Percentiles rank a stretch among this genome's conserved stretches.
These are phyloP conservation scores for Drosophila helvetica DNA, from an alignment of 2,888 invertebrate genomes.

Conservation along the genomic window DNA sequence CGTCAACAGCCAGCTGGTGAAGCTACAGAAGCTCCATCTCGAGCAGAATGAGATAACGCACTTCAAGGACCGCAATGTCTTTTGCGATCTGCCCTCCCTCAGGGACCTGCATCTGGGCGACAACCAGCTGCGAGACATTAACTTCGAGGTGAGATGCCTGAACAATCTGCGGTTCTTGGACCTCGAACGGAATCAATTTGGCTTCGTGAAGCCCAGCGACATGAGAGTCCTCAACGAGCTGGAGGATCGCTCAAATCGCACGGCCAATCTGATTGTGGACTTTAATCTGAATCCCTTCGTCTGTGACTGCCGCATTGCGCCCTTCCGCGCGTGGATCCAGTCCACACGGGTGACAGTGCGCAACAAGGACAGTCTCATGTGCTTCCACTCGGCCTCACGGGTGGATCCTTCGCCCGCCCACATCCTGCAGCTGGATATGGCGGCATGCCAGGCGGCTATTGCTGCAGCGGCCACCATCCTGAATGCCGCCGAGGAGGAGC, in stretches of 20 bases:
- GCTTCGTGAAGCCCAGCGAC: slow-evolving; percentile 86
- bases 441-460: slow-evolving; percentile 78
- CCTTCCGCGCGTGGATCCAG: slow-evolving; percentile 87
- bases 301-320: slow-evolving; percentile 88
- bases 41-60: slow-evolving; percentile 90
- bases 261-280: slow-evolving; percentile 86
- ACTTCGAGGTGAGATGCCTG: slow-evolving; percentile 88
- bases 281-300: slow-evolving; percentile 88
- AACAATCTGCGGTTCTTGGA: slow-evolving; percentile 88
- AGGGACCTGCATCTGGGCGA: slow-evolving; percentile 89
- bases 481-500: slow-evolving; percentile 69
- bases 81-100: slow-evolving; percentile 88
- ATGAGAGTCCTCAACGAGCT: slow-evolving; percentile 86
- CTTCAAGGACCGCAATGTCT: slow-evolving; percentile 87
- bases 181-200: slow-evolving; percentile 88
- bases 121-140: slow-evolving; percentile 86
- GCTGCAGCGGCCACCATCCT: slow-evolving; percentile 79
- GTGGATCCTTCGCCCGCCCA: slow-evolving; percentile 75
- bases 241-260: slow-evolving; percentile 83
- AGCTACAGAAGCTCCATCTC: slow-evolving; percentile 88
- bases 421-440: slow-evolving; percentile 77
- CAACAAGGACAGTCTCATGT: slow-evolving; percentile 85
- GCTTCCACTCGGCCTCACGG: slow-evolving; percentile 82
- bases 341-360: slow-evolving; percentile 87
- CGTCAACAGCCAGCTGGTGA: slow-evolving; percentile 87